Evolutionary conservation across 2,797 vertebrate species (phyloP), one percentile per base, ranked within the genome.

Genomic region (Argyrosomus regius): DNA sequence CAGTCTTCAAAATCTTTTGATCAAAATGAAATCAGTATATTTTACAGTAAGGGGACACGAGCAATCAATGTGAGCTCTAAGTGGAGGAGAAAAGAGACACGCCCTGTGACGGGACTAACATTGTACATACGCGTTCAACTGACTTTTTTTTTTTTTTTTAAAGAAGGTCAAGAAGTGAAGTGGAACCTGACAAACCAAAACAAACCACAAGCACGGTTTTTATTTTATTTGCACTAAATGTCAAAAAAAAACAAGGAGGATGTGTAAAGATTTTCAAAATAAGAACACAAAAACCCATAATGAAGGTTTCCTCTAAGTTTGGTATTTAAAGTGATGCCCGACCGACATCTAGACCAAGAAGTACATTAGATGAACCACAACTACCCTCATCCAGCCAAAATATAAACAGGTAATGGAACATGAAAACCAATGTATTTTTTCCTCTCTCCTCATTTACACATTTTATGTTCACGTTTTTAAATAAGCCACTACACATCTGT

Each of bases 401-500:
- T 57, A 83, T 65, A 68, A 62, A 88, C 82, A 83, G 62, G 72
- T 45, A 85, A 81, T 74, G 39, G 80, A 87, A 88, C 85, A 86
- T 64, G 75, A 85, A 88, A 91, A 83, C 69, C 45, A 60, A 75
- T 35, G 18, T 4, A 48, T 46, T 46, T 50, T 18, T 45, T 26
- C 53, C 52, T 62, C 62, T 80, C 82, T 75, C 72, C 78, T 82
- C 50, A 60, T 92, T 87, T 86, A 82, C 81, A 90, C 45, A 28
- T 79, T 39, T 50, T 82, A 72, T 78, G 63, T 83, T 90, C 60
- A 72, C 78, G 59, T 83, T 95, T 90, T 86, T 83, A 95, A 96
- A 96, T 97, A 97, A 93, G 96, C 96, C 97, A 98, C 97, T 98
- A 99, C 96, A 97, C 96, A 96, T 96, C 95, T 98, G 98, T 97